Evolutionary conservation across 1,140 invertebrate genomes (phyloP).

Genomic region (Geopemphigus sp.): DNA sequence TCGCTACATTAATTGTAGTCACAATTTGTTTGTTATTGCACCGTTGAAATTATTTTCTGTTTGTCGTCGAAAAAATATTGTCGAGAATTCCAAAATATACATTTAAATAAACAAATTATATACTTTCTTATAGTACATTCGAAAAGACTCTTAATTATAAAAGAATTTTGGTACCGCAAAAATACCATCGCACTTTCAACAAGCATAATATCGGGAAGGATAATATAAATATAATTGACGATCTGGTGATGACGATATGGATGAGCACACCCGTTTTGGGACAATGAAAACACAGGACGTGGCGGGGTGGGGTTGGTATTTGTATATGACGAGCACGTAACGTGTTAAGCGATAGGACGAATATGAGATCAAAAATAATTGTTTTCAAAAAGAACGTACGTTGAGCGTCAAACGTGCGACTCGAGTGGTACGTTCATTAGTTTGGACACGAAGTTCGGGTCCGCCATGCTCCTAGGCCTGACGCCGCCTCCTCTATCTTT

Average conservation of each 20-base stretch:
- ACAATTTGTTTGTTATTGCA: constrained; percentile 39
- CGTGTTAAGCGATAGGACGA: constrained; percentile 42
- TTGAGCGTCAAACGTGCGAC: constrained; percentile 52
- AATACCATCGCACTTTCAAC: constrained; percentile 14
- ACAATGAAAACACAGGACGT: neutral
- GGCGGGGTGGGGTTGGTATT: no score
- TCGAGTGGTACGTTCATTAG: constrained; percentile 51
- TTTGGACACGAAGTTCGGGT: constrained; percentile 50
- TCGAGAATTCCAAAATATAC: constrained; percentile 17
- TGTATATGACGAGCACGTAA: constrained; percentile 29
- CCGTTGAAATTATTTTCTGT: constrained; percentile 23
- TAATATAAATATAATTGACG: constrained; percentile 25
- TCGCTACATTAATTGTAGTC: constrained; percentile 29
- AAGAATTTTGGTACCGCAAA: constrained; percentile 18
- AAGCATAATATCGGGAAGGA: neutral
- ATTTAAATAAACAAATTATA: constrained; percentile 25
- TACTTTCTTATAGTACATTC: neutral
- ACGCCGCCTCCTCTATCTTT: constrained; percentile 62
- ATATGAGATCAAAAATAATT: constrained; percentile 35
- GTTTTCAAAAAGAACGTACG: constrained; percentile 22
- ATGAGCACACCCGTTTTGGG: constrained; percentile 33
- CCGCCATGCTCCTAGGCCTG: constrained; percentile 61
- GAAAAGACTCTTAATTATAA: neutral
- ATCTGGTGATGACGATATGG: constrained; percentile 19
- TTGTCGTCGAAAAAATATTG: constrained; percentile 27